A percentile compares a stretch with the other conserved stretches of the same genome.
Conservation (phyloP, 2,888 invertebrate species). For the Lasioglossum zephyrum region DNA sequence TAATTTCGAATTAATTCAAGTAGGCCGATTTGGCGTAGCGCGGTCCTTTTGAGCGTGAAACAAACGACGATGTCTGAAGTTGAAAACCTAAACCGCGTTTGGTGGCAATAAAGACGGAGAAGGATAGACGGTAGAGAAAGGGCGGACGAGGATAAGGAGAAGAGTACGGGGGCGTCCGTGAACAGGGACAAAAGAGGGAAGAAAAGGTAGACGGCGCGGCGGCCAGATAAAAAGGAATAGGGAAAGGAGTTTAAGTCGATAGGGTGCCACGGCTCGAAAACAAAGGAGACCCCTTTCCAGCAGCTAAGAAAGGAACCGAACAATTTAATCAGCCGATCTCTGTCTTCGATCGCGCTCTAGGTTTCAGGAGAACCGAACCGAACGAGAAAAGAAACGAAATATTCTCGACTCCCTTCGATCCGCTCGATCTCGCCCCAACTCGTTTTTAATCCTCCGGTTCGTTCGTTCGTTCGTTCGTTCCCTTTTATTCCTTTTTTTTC, state of each 20-base stretch:
- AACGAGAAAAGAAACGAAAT: slow-evolving; percentile 34
- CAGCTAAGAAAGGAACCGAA: slow-evolving; percentile 59
- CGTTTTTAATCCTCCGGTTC: slow-evolving; percentile 35
- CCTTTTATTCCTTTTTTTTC: background rate
- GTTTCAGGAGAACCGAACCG: slow-evolving; percentile 6
- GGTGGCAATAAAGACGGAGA: slow-evolving; percentile 31
- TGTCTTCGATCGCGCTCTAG: slow-evolving; percentile 60
- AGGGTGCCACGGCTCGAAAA: slow-evolving; percentile 51
- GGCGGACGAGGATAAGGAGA: background rate
- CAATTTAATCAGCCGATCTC: slow-evolving; percentile 74
- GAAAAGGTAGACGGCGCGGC: slow-evolving; percentile 8
- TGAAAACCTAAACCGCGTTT: slow-evolving; percentile 52
- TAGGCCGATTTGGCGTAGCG: slow-evolving; percentile 26
- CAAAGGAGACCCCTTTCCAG: slow-evolving; percentile 53
- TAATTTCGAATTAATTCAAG: slow-evolving; percentile 6
- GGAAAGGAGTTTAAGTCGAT: slow-evolving; percentile 48
- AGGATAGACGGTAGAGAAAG: background rate
- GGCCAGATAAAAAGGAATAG: slow-evolving; percentile 27
- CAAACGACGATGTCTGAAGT: slow-evolving; percentile 47
- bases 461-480: background rate
- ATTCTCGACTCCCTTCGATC: slow-evolving; percentile 17
- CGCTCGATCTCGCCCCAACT: background rate
- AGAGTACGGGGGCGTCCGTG: background rate
- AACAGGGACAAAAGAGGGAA: background rate
- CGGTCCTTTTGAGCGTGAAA: slow-evolving; percentile 44